Conservation (phyloP, 1,140 invertebrate genomes). For the Bombus polaris region DNA sequence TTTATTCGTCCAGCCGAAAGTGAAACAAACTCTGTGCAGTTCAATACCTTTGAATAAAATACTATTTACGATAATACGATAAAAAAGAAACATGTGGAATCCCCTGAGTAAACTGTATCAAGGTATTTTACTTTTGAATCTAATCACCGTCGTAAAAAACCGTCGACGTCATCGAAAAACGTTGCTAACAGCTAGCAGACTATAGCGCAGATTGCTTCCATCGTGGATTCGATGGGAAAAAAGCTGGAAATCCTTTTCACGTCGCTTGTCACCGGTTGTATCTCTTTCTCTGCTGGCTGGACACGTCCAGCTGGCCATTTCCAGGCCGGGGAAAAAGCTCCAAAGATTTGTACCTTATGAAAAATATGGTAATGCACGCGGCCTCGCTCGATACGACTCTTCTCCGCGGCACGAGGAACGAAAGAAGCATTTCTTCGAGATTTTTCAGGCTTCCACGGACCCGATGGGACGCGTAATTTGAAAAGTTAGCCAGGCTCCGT, state of each 20-base stretch:
- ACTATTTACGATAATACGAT: no score
- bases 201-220: no score
- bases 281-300: not conserved
- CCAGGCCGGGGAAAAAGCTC: conserved; percentile 28
- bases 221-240: not conserved
- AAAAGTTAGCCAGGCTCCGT: conserved; percentile 12
- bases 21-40: no score
- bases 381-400: conserved; percentile 19
- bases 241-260: not conserved
- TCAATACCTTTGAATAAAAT: no score
- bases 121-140: no score
- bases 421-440: not conserved
- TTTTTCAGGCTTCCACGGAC: conserved; percentile 27
- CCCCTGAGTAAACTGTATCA: no score
- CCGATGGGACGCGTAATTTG: conserved; percentile 10
- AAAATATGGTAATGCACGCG: conserved; percentile 66
- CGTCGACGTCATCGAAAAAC: no score
- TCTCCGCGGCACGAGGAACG: not conserved
- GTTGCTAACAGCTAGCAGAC: not conserved
- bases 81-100: no score
- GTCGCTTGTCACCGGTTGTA: not conserved
- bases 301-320: conserved; percentile 32
- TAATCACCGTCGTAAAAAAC: no score
- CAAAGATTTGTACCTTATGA: conserved; percentile 70
- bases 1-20: not conserved